phyloP scores from a whole-genome alignment of 2,888 invertebrate genomes.

The Iphiclides podalirius region DNA sequence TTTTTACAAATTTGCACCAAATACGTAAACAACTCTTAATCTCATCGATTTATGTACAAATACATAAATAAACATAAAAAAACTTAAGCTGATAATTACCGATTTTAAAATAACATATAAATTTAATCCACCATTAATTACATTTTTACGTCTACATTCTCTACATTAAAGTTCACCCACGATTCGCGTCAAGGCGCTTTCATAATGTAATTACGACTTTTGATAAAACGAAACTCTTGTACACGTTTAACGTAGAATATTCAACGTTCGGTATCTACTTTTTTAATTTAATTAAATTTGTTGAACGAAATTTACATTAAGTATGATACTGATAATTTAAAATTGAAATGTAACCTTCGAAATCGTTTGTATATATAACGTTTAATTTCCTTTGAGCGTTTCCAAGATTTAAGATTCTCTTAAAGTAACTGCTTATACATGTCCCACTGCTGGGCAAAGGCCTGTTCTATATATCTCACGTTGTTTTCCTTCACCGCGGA shows the following conservation, averaged over 20 bases:
- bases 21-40: no score
- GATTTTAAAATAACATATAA: constrained; percentile 10
- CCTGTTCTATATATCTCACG: no score
- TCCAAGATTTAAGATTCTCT: constrained; percentile 11
- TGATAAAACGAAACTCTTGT: constrained; percentile 23
- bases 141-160: constrained; percentile 16
- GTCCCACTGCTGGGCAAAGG: no score
- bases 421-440: no score
- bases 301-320: constrained; percentile 5
- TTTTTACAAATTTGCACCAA: no score
- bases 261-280: constrained; percentile 18
- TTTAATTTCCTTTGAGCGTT: background rate
- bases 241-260: constrained; percentile 20
- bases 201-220: constrained; percentile 24
- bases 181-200: constrained; percentile 23
- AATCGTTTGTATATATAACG: constrained; percentile 8
- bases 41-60: no score
- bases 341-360: constrained; percentile 4
- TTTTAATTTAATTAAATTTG: constrained; percentile 19
- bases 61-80: no score
- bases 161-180: constrained; percentile 21
- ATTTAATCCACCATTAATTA: constrained; percentile 16
- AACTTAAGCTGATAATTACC: no score
- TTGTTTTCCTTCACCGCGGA: no score
- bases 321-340: constrained; percentile 3